Evolutionary conservation across 2,888 invertebrate species (phyloP), one percentile per base, ranked within the genome.

Genomic region (Mythimna pallens): DNA sequence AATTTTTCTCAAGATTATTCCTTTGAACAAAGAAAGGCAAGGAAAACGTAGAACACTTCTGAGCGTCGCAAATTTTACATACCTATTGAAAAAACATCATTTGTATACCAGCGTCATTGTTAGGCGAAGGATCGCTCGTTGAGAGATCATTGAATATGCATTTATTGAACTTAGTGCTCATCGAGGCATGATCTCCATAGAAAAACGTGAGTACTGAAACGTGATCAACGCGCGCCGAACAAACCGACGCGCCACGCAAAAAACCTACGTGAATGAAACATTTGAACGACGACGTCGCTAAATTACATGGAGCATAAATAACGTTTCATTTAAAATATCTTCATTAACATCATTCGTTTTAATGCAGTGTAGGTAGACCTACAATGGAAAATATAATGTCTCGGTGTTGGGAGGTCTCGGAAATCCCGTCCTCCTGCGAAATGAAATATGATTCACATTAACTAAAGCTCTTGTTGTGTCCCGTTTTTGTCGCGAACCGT

Each of bases 381-480:
- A 88, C 87, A 88, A 86, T 88, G 83, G 86, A 88, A 88, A 90
- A 88, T 89, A 89, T 90, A 90, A 90, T 90, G 88, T 87, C 83
- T 89, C 86, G 83, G 83, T 81, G 82, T 80, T 83, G 87, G 74
- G 85, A 87, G 89, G 89, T 88, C 91, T 90, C 90, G 91, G 92
- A 92, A 92, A 92, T 92, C 89, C 92, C 92, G 87, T 89, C 90
- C 90, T 89, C 89, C 89, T 87, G 85, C 85, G 86, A 89, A 92
- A 92, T 94, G 94, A 94, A 94, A 94, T 94, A 94, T 94, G 94
- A 94, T 91, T 89, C 92, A 89, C 93, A 94, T 94, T 94, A 93
- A 92, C 89, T 89, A 91, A 93, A 94, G 91, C 93, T 91, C 94
- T 92, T 91, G 93, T 92, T 93, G 90, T 92, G 92, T 92, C 87